A percentile compares a stretch with the other conserved stretches of the same genome.
Conservation (phyloP, 2,797 vertebrate genomes). For the Pachyuromys duprasi region DNA sequence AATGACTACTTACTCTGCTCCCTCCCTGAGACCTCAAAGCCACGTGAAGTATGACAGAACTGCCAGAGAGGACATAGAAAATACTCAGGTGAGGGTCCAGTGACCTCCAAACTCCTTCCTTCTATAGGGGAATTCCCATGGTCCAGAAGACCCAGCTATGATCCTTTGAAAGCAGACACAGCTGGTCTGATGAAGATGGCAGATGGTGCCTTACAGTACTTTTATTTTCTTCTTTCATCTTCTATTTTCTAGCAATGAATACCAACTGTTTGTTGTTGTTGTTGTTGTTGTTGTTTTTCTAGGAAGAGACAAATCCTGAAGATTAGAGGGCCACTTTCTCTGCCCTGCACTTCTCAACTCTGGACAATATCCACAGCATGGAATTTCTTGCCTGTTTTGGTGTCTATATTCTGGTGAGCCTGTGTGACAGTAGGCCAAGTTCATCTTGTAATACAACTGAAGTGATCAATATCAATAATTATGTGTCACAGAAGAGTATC, state of each 20-base stretch:
- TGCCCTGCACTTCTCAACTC: neutral
- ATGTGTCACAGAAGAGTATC: neutral
- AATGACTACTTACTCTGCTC: neutral
- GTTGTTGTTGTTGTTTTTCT: rapidly evolving
- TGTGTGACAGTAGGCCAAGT: neutral
- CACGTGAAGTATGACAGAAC: neutral
- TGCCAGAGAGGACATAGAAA: neutral
- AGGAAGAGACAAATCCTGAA: neutral
- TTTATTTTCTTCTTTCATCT: neutral
- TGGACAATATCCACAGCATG: neutral
- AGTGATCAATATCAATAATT: neutral
- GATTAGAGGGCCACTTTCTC: neutral
- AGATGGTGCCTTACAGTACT: neutral
- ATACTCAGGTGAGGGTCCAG: neutral
- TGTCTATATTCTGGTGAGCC: neutral
- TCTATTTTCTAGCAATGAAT: neutral
- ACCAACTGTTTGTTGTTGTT: no score
- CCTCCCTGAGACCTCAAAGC: neutral
- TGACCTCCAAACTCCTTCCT: neutral
- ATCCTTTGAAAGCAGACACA: neutral
- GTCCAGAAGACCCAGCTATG: neutral
- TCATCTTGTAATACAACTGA: neutral
- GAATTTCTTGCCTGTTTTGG: neutral
- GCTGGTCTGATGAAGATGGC: neutral
- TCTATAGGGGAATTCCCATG: no score